Evolutionary conservation across 1,140 invertebrate species (phyloP).

Genomic region (Drosophila miranda): DNA sequence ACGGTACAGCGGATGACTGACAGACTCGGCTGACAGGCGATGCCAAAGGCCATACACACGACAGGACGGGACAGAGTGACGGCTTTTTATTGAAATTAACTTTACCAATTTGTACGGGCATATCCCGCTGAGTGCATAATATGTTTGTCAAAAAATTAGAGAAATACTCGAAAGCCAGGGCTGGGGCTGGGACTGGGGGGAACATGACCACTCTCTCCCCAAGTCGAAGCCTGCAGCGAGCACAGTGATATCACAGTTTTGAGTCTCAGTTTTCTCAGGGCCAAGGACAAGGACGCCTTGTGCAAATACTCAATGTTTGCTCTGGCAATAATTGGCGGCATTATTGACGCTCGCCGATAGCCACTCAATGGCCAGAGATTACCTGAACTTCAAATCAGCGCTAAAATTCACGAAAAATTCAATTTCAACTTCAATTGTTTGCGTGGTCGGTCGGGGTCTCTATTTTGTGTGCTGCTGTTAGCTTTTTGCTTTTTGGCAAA

Average conservation of each 20-base stretch:
- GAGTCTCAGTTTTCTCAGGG: conserved; percentile 39
- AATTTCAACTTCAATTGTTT: conserved; percentile 51
- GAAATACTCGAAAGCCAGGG: conserved; percentile 10
- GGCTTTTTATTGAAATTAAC: conserved; percentile 74
- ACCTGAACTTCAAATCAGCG: conserved; percentile 38
- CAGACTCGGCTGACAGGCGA: conserved; percentile 48
- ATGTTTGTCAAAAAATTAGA: conserved; percentile 50
- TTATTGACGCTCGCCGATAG: conserved; percentile 69
- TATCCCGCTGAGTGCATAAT: conserved; percentile 42
- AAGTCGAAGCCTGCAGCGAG: conserved; percentile 13
- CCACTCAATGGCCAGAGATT: conserved; percentile 65
- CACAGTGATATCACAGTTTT: conserved; percentile 33
- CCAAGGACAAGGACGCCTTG: conserved; percentile 78
- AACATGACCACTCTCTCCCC: neutral
- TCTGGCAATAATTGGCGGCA: conserved; percentile 57
- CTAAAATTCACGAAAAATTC: neutral
- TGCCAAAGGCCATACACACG: conserved; percentile 63
- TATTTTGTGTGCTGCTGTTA: no score
- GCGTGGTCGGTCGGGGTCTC: conserved; percentile 61
- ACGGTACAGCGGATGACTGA: conserved; percentile 29
- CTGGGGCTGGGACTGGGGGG: neutral
- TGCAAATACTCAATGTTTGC: conserved; percentile 59
- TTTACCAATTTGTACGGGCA: conserved; percentile 38
- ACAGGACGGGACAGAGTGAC: conserved; percentile 23
- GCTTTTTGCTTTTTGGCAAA: conserved; percentile 41